Evolutionary conservation across 2,797 vertebrate genomes (phyloP).

Genomic region (Acropternis orthonyx): DNA sequence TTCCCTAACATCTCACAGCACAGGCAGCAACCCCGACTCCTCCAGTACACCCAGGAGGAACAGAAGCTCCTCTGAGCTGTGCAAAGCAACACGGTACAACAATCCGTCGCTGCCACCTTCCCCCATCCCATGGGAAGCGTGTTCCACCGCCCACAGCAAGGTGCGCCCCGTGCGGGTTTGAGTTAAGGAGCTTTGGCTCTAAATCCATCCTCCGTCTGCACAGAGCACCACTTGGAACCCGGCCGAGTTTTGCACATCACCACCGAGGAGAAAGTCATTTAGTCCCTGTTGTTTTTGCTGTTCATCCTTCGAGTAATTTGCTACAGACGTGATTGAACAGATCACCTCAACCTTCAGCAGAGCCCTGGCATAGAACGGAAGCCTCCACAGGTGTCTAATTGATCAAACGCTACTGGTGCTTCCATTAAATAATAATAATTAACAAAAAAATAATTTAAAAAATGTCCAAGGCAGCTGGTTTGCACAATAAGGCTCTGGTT

Average conservation of each 20-base stretch:
- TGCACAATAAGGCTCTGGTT: constrained; percentile 42
- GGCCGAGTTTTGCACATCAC: background rate
- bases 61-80: background rate
- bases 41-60: background rate
- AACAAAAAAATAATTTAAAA: background rate
- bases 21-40: accelerated
- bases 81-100: background rate
- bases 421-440: constrained; percentile 29
- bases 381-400: background rate
- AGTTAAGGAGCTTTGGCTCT: background rate
- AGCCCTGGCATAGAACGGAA: background rate
- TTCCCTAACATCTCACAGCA: accelerated
- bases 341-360: constrained; percentile 32
- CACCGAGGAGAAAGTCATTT: constrained; percentile 12
- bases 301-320: constrained; percentile 49
- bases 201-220: constrained; percentile 36
- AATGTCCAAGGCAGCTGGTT: constrained; percentile 42
- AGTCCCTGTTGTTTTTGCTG: background rate
- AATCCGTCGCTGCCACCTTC: background rate
- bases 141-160: background rate
- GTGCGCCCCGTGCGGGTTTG: background rate
- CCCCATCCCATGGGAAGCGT: background rate
- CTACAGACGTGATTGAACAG: background rate
- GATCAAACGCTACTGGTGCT: background rate
- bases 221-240: background rate